Base-by-base conservation (phyloP, 2,797 vertebrate genomes). In the Triplophysa yarkandensis region DNA sequence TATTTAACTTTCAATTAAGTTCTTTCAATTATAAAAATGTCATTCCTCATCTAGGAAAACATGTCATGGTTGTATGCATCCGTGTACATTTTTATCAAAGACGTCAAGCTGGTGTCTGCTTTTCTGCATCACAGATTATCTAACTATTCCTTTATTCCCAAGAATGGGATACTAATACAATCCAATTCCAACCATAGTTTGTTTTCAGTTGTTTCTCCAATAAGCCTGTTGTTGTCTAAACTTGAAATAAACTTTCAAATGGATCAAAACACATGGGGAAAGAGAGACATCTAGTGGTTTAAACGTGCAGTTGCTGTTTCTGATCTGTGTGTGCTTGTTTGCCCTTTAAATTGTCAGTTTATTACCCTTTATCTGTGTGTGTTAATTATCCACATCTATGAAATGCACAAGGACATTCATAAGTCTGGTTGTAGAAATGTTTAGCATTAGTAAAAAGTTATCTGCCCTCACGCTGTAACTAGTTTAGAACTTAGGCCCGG, bases 1-100 rank as follows among this genome's bases (percentile, higher is more conserved):
- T 75, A 75, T 70, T 75, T 71, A 71, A 70, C 67, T 64, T 74
- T 78, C 62, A 69, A 74, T 74, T 78, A 68, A 25, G 61, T 52
- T 71, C 61, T 79, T 76, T 75, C 67, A 75, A 60, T 71, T 76
- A 66, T 54, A 43, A 64, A 60, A 58, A 28, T 21, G 8, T 43
- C 55, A 17, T 36, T 50, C 21, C 44, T 55, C 28, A 2, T 64
- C 28, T 50, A 23, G 21, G 10, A 65, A 78, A 70, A 62, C 8
- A 34, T 62, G 69, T 77, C 76, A 77, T 55, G 55, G 66, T 64
- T 58, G 67, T 74, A 58, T 74, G 66, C 66, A 50, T 55, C 58
- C 65, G 27, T 78, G 71, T 70, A 65, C 30, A 41, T 70, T n/a
- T 74, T 70, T 17, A 74, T 69, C 55, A 74, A 41, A 69, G 11